Evolutionary conservation across 2,113 vertebrate genomes (phyloP).

Genomic region (Ictalurus punctatus): DNA sequence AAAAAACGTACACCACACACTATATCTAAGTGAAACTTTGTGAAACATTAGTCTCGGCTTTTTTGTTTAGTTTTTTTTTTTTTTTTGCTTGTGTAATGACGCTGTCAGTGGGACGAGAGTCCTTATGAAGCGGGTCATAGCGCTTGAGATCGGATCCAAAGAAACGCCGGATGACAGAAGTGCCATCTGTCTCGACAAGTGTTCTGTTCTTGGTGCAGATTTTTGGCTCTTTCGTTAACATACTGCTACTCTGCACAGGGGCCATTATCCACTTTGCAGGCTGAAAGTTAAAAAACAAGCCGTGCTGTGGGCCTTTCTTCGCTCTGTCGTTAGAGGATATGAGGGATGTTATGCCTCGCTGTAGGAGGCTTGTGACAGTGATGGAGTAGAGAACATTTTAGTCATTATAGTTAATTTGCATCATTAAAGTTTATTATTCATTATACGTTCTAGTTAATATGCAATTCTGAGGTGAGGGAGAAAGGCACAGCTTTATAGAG

Average conservation of each 20-base stretch:
- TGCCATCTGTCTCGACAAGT: slow-evolving; percentile 49
- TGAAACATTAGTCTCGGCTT: neutral
- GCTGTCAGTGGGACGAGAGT: slow-evolving; percentile 7
- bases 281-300: slow-evolving; percentile 17
- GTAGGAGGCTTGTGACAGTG: slow-evolving; percentile 26
- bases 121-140: slow-evolving; percentile 19
- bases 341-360: slow-evolving; percentile 9
- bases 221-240: slow-evolving; percentile 37
- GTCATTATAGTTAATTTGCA: slow-evolving; percentile 33
- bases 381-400: slow-evolving; percentile 21
- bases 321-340: slow-evolving; percentile 1
- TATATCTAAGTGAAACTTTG: neutral
- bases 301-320: slow-evolving; percentile 4
- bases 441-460: slow-evolving; percentile 26
- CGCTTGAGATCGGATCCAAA: slow-evolving; percentile 24
- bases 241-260: slow-evolving; percentile 29
- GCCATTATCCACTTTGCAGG: slow-evolving; percentile 48
- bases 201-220: slow-evolving; percentile 17
- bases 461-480: slow-evolving; percentile 4
- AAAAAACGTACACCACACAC: neutral
- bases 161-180: slow-evolving; percentile 14
- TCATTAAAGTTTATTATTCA: slow-evolving; percentile 34
- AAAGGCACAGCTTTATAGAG: slow-evolving; percentile 9
- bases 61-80: neutral
- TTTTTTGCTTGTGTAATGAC: slow-evolving; percentile 6